phyloP scores from a whole-genome alignment of 2,888 invertebrate genomes.

The Chrysodeixis includens region DNA sequence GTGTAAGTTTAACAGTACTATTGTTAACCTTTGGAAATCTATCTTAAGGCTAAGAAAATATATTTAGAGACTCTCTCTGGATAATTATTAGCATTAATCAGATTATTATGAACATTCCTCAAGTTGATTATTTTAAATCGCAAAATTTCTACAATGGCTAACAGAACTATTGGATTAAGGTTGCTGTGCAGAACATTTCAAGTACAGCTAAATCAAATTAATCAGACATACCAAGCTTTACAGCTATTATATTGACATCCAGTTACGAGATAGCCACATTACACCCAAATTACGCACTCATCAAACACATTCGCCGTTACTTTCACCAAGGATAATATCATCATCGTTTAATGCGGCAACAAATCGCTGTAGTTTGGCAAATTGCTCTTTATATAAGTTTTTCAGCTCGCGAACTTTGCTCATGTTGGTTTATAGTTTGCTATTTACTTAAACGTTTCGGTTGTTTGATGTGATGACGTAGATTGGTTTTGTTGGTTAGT shows the following conservation, averaged over 20 bases:
- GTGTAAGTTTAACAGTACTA: too few relatives aligned
- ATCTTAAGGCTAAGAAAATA: too few relatives aligned
- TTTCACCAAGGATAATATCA: slow-evolving; percentile 58
- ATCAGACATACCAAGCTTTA: background rate
- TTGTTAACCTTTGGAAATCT: too few relatives aligned
- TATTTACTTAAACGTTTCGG: slow-evolving; percentile 51
- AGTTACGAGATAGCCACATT: slow-evolving; percentile 24
- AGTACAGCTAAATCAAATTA: too few relatives aligned
- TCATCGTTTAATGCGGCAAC: slow-evolving; percentile 64
- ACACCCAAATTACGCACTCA: slow-evolving; percentile 24
- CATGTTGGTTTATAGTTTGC: slow-evolving; percentile 45
- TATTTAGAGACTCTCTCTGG: too few relatives aligned
- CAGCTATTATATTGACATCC: background rate
- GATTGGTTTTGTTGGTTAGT: slow-evolving; percentile 36
- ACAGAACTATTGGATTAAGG: too few relatives aligned
- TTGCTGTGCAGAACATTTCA: too few relatives aligned
- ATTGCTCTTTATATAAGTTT: slow-evolving; percentile 59
- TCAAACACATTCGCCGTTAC: slow-evolving; percentile 41
- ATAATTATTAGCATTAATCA: too few relatives aligned
- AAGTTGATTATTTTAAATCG: too few relatives aligned
- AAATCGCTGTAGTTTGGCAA: slow-evolving; percentile 67
- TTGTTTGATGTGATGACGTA: slow-evolving; percentile 38
- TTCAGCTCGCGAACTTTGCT: slow-evolving; percentile 50
- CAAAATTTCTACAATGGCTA: too few relatives aligned
- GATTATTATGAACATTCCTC: too few relatives aligned